Base-by-base conservation (phyloP, 2,113 vertebrate genomes). In the Psephotus haematonotus region DNA sequence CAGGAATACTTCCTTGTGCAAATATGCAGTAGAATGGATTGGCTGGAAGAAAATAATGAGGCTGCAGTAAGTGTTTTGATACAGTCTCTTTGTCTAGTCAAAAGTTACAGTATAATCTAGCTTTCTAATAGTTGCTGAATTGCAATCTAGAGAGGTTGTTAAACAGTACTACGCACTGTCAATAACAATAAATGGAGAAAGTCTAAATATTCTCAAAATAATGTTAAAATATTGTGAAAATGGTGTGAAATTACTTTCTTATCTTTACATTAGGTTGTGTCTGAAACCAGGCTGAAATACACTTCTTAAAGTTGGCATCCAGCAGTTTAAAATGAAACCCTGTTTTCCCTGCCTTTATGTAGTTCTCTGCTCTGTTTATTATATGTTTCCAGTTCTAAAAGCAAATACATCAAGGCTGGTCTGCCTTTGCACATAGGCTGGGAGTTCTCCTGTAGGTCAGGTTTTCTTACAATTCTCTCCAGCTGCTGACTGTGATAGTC, bases 21-120 rank as follows among this genome's bases (percentile, higher is more conserved):
- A n/a, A 33, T 4, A 4, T 0, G 0, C 33, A 0, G 0, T 18
- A 47, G 25, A 69, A 23, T 19, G 39, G n/a, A 33, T 59, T 64
- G 52, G 13, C 33, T 76, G 6, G 60, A 88, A 44, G 23, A 50
- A 76, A 46, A 33, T 33, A 15, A 29, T 2, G 5, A 71, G n/a
- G 19, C n/a, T 75, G 22, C 22, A 5, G 29, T 13, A 13, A 52
- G 55, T 57, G 24, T 52, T 83, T 59, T 65, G 49, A 16, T 87
- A 24, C 4, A 12, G 17, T 63, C 24, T 87, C 12, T 49, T 82
- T 17, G 17, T 53, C n/a, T 59, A n/a, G 65, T 41, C 43, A 86
- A 78, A 60, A 57, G 59, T 52, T 82, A 67, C 9, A 65, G 4
- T 78, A 62, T 84, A 52, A 70, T 87, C 37, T 31, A 33, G 0